Conservation (phyloP, 1,140 invertebrate genomes). For the Mercenaria mercenaria region DNA sequence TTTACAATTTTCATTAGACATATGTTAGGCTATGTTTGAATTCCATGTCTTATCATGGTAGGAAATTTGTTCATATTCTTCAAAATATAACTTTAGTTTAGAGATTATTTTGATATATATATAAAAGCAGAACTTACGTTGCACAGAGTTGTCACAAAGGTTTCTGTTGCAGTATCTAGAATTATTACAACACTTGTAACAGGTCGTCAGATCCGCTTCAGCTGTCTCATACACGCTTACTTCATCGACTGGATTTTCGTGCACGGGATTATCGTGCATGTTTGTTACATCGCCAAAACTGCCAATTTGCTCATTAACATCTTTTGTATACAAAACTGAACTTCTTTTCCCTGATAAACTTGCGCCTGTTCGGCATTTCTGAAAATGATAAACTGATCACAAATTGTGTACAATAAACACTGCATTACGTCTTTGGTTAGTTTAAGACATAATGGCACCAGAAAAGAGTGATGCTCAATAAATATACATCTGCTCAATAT, state of each 20-base stretch:
- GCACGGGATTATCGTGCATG: neutral
- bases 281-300: neutral
- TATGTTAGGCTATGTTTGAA: too few species aligned
- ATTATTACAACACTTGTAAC: conserved; percentile 7
- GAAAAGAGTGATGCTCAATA: too few species aligned
- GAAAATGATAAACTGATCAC: neutral
- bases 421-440: too few species aligned
- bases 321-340: neutral
- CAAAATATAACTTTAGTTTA: too few species aligned
- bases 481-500: too few species aligned
- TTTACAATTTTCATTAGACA: too few species aligned
- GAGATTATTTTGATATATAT: too few species aligned
- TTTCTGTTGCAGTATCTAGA: conserved; percentile 9
- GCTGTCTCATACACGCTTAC: neutral
- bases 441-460: too few species aligned
- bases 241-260: neutral
- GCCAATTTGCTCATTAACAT: neutral
- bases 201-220: neutral
- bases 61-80: too few species aligned
- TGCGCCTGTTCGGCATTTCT: neutral
- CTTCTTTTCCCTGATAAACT: neutral
- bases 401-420: too few species aligned
- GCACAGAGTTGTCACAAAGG: neutral
- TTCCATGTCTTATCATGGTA: too few species aligned
- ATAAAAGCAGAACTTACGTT: neutral